Evolutionary conservation across 2,113 vertebrate genomes (phyloP).

Genomic region (Alexandromys fortis): DNA sequence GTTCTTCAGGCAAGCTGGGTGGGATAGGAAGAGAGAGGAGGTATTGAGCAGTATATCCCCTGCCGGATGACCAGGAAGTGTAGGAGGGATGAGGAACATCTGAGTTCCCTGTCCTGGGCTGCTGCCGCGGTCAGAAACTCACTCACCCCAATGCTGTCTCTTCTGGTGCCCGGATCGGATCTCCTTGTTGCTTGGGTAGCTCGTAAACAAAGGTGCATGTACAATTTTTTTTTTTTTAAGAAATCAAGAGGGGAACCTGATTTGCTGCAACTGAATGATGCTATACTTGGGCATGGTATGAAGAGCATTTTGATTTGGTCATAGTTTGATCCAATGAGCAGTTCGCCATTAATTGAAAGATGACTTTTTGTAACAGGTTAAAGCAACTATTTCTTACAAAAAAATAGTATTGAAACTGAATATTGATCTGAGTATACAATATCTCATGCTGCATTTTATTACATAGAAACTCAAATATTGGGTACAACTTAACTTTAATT

Average conservation of each 20-base stretch:
- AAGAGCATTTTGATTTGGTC: neutral
- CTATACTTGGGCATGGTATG: too few species aligned
- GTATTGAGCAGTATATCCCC: too few species aligned
- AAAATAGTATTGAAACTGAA: neutral
- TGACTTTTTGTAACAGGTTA: neutral
- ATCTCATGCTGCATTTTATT: neutral
- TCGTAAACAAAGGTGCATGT: too few species aligned
- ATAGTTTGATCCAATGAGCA: neutral
- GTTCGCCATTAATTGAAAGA: neutral
- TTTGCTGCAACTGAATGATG: fast-evolving
- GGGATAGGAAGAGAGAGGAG: too few species aligned
- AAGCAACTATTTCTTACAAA: neutral
- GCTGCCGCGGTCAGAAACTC: too few species aligned
- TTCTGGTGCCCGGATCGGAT: too few species aligned
- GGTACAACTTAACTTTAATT: neutral
- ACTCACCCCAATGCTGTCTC: too few species aligned
- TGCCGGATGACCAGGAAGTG: too few species aligned
- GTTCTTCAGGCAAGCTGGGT: too few species aligned
- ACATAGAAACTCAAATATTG: neutral
- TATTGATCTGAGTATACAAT: neutral
- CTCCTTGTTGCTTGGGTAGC: too few species aligned
- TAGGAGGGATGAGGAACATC: too few species aligned
- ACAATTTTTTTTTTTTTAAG: neutral
- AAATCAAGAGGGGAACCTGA: neutral
- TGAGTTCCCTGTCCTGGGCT: too few species aligned